A percentile compares a stretch with the other conserved stretches of the same genome.
These are phyloP conservation scores for Odontophorus gujanensis DNA, from an alignment of 2,113 vertebrate genomes.

Conservation along the genomic window DNA sequence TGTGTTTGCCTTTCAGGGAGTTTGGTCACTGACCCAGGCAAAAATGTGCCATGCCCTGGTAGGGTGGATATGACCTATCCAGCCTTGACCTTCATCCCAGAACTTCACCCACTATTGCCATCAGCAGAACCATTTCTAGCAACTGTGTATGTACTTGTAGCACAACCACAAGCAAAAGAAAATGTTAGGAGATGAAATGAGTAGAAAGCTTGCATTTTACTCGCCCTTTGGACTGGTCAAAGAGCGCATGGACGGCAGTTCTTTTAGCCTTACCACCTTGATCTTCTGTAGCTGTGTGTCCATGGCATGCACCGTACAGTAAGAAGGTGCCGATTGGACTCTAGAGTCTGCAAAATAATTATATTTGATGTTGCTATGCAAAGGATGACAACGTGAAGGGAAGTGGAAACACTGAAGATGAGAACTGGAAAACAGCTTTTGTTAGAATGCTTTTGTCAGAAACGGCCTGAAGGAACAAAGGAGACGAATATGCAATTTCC, in stretches of 20 bases:
- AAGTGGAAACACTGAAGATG: constrained; percentile 47
- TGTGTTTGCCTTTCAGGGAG: background rate
- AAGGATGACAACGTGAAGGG: background rate
- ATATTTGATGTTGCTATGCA: background rate
- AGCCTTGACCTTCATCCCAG: background rate
- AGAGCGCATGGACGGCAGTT: no score
- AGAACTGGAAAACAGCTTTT: constrained; percentile 18
- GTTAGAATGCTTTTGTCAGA: background rate
- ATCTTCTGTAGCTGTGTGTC: background rate
- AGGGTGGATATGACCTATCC: background rate
- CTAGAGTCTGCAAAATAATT: background rate
- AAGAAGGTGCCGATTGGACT: background rate
- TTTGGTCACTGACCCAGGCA: background rate
- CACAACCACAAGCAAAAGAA: background rate
- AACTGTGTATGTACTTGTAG: background rate
- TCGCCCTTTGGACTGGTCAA: background rate
- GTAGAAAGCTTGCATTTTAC: background rate
- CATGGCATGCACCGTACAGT: rapidly evolving
- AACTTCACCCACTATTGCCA: background rate
- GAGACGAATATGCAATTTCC: constrained; percentile 35
- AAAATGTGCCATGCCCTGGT: background rate
- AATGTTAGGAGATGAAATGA: background rate
- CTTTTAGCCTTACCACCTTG: background rate
- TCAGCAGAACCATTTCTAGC: background rate
- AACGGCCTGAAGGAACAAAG: background rate